Evolutionary conservation across 2,888 invertebrate genomes (phyloP).

Genomic region (Lymantria dispar): DNA sequence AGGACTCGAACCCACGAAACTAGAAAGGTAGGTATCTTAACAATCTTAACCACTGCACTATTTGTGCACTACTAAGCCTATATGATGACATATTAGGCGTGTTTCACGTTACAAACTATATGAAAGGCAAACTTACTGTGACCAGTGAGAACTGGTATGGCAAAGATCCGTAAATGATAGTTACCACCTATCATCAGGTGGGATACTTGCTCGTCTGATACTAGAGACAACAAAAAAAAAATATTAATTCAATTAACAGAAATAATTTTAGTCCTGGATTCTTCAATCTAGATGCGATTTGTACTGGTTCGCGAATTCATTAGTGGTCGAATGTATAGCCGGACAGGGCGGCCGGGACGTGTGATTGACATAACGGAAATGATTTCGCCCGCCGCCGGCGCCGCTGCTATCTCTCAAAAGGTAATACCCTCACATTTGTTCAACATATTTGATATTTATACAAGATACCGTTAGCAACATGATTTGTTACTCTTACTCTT

Average conservation of each 20-base stretch:
- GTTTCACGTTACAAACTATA: too few relatives aligned
- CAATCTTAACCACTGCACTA: too few relatives aligned
- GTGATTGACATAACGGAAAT: conserved; percentile 80
- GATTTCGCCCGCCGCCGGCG: conserved; percentile 64
- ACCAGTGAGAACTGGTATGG: too few relatives aligned
- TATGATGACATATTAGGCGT: too few relatives aligned
- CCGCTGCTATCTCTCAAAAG: conserved; percentile 65
- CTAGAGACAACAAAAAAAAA: too few relatives aligned
- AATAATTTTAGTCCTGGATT: conserved; percentile 26
- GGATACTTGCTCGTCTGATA: too few relatives aligned
- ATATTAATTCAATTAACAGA: not conserved
- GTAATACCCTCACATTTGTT: conserved; percentile 60
- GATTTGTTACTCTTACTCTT: conserved; percentile 21
- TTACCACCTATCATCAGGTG: too few relatives aligned
- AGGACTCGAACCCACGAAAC: too few relatives aligned
- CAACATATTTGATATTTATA: conserved; percentile 60
- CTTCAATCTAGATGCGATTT: conserved; percentile 45
- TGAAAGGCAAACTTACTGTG: too few relatives aligned
- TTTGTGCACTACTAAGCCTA: too few relatives aligned
- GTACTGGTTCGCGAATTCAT: conserved; percentile 65
- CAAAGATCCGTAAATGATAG: too few relatives aligned
- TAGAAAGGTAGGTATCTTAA: too few relatives aligned
- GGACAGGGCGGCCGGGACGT: conserved; percentile 53
- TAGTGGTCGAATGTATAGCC: conserved; percentile 60
- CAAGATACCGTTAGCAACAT: conserved; percentile 45